Evolutionary conservation across 2,113 vertebrate species (phyloP), one percentile per base, ranked within the genome.

Genomic region (Paradisaea rubra): DNA sequence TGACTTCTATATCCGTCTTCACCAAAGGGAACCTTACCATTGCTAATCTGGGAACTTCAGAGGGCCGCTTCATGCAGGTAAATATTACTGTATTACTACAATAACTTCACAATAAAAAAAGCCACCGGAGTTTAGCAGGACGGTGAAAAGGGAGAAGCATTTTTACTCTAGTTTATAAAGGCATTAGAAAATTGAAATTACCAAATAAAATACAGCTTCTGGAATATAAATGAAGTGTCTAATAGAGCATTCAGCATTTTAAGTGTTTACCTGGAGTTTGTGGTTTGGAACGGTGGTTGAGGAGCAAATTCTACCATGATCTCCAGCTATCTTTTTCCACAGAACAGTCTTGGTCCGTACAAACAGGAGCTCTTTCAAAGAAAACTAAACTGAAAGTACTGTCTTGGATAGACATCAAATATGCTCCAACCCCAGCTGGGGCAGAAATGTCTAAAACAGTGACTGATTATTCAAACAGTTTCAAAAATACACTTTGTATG

Each of bases 11-110:
- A 91, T 98, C 98, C 0, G 97, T 99, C 94, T 98, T 98, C 65
- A 98, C 98, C 95, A 64, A 98, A 98, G 95, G 97, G 9, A 97
- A 98, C 47, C 98, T 99, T 19, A 98, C 99, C 1, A 97, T 99
- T 74, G 99, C 98, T 35, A 99, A 98, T 78, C 98, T 99, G 25
- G 99, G 99, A 52, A 99, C 99, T 1, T 98, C 98, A 6, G 98
- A 98, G 49, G 99, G 99, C 11, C 98, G 98, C 53, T 99, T 99
- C 96, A 98, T 99, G 83, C 99, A 99, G 99, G 99, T 99, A 96
- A 97, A 64, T 53, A 37, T 78, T 80, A 53, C 71, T 45, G 27
- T 2, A 1, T 69, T 37, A 3, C 41, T 42, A 13, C 64, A 44
- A 18, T 25, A 45, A 39, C 49, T 86, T 89, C 50, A 41, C n/a